Base-by-base conservation (phyloP, 2,113 vertebrate genomes). In the Patagioenas fasciata region DNA sequence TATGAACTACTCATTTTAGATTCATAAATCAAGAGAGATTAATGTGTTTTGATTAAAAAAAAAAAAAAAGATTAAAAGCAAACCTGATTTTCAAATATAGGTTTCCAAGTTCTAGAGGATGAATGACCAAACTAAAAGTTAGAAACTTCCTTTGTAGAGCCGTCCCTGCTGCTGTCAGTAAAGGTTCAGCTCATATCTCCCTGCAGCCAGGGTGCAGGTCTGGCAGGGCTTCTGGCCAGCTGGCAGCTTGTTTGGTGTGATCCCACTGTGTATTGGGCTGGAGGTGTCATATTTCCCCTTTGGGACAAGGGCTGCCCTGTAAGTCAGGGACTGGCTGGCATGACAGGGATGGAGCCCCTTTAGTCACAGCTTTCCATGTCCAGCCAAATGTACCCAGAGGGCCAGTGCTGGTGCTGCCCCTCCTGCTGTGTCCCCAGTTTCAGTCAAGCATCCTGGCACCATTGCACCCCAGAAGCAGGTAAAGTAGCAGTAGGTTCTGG, bases 321-420 rank as follows among this genome's bases (percentile, higher is more conserved):
- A 34, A 48, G 31, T 74, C 28, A 24, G 29, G 21, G 14, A 13
- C 9, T 56, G 54, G 17, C 26, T 62, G 31, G 21, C 34, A 44
- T 21, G 50, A 11, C 25, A 71, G 25, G 15, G 13, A 21, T 23
- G 28, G 29, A 80, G 9, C 13, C 28, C 5, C 44, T 56, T 44
- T 70, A 51, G 26, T 50, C 25, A 16, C 34, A 38, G 20, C 34
- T 87, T 64, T 29, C 44, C n/a, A 18, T 21, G 61, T 19, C 23
- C 40, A 40, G n/a, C 8, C 25, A 54, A 74, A 34, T 32, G 38
- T 48, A 29, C 17, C n/a, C 61, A 34, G 13, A 38, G 16, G 36
- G 11, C 26, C 54, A 66, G 72, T 1, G 2, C 12, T 2, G 2
- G 44, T 47, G 60, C 20, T 6, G 0, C 28, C 40, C 1, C 1